Percentiles rank a stretch among this genome's conserved stretches.
These are phyloP conservation scores for Idris sp. DNA, from an alignment of 1,140 invertebrate genomes.

Conservation along the genomic window DNA sequence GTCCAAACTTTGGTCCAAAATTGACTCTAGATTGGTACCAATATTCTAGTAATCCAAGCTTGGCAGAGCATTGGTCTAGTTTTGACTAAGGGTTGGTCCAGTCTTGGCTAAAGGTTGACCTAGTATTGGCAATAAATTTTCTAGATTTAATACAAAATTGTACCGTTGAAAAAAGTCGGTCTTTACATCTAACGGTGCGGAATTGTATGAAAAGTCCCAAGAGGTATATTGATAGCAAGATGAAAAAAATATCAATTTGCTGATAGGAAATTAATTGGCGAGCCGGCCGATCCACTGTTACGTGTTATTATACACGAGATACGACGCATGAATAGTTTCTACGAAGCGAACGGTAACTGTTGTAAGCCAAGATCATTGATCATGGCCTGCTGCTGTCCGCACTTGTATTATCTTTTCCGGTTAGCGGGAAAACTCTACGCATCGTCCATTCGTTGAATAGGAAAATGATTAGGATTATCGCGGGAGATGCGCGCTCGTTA, in stretches of 20 bases:
- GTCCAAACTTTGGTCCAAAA: too few relatives aligned
- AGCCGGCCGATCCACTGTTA: slow-evolving; percentile 25
- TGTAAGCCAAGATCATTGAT: slow-evolving; percentile 68
- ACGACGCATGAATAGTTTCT: slow-evolving; percentile 52
- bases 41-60: too few relatives aligned
- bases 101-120: too few relatives aligned
- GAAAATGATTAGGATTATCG: slow-evolving; percentile 37
- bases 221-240: slow-evolving; percentile 30
- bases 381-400: slow-evolving; percentile 45
- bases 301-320: slow-evolving; percentile 39
- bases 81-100: too few relatives aligned
- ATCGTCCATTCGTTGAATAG: slow-evolving; percentile 6
- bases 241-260: slow-evolving; percentile 40
- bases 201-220: slow-evolving; percentile 8
- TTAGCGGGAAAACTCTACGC: slow-evolving; percentile 44
- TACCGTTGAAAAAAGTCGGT: too few relatives aligned
- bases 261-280: slow-evolving; percentile 50
- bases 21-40: too few relatives aligned
- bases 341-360: slow-evolving; percentile 69
- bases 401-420: slow-evolving; percentile 53
- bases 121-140: too few relatives aligned
- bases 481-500: background rate
- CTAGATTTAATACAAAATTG: too few relatives aligned
- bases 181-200: slow-evolving; percentile 24
- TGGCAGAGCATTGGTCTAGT: too few relatives aligned